Conservation (phyloP, 2,113 vertebrate species). For the Pongo abelii region DNA sequence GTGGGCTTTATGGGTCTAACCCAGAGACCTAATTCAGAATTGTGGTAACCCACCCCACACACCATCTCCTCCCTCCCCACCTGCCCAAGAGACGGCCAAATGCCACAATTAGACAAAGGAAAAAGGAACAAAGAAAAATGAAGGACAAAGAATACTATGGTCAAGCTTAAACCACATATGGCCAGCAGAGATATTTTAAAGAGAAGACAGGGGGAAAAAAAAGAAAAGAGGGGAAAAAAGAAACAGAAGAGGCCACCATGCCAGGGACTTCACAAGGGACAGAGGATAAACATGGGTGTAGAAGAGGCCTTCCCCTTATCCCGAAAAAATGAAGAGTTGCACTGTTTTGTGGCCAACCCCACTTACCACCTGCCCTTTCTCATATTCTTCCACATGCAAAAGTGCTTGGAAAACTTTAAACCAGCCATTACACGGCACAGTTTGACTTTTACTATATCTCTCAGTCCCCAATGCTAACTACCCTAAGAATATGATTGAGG, state of each 20-base stretch:
- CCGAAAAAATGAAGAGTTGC: neutral
- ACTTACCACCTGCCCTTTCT: neutral
- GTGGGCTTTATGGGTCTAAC: neutral
- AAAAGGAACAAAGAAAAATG: neutral
- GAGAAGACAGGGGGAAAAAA: neutral
- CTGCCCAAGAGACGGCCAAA: neutral
- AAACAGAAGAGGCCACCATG: neutral
- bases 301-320: neutral
- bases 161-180: constrained; percentile 1
- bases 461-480: neutral
- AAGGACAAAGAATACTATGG: neutral
- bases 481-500: neutral
- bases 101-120: neutral
- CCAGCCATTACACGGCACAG: neutral
- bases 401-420: neutral
- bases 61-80: neutral
- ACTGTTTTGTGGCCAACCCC: neutral
- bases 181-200: neutral
- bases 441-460: neutral
- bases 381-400: neutral
- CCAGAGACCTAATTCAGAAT: neutral
- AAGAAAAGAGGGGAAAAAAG: neutral
- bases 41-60: neutral
- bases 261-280: neutral
- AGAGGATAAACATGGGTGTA: neutral